phyloP scores from a whole-genome alignment of 2,113 vertebrate species.

The Myotis yumanensis region DNA sequence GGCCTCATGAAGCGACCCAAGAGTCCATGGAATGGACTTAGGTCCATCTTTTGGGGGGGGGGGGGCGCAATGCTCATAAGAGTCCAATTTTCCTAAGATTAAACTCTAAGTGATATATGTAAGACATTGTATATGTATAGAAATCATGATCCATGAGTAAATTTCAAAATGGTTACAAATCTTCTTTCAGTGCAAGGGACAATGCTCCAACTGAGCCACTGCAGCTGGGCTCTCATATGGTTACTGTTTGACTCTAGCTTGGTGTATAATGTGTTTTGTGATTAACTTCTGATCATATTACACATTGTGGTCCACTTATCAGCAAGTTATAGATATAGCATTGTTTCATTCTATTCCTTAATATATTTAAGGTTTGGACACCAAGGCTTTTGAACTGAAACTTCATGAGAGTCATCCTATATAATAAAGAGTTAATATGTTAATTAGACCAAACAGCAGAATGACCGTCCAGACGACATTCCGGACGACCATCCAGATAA shows the following conservation, averaged over 20 bases:
- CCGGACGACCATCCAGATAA: too few species aligned
- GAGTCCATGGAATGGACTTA: not conserved
- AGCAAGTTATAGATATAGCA: not conserved
- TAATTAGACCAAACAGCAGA: too few species aligned
- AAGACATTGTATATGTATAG: not conserved
- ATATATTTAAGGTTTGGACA: not conserved
- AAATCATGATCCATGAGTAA: not conserved
- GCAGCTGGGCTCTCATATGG: too few species aligned
- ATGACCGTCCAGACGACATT: too few species aligned
- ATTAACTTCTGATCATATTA: not conserved
- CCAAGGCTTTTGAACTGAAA: not conserved
- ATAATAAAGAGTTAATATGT: too few species aligned
- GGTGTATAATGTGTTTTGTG: not conserved
- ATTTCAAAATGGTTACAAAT: not conserved
- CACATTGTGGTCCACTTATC: not conserved
- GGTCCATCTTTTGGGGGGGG: not conserved
- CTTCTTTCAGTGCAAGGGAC: not conserved
- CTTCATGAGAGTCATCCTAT: not conserved
- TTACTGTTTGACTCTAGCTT: not conserved
- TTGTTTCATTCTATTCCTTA: not conserved
- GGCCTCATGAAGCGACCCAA: not conserved
- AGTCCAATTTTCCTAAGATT: not conserved
- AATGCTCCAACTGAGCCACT: too few species aligned
- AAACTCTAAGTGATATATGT: not conserved
- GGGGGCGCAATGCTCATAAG: not conserved